phyloP scores from a whole-genome alignment of 1,140 invertebrate species.

The Bombus breviceps region DNA sequence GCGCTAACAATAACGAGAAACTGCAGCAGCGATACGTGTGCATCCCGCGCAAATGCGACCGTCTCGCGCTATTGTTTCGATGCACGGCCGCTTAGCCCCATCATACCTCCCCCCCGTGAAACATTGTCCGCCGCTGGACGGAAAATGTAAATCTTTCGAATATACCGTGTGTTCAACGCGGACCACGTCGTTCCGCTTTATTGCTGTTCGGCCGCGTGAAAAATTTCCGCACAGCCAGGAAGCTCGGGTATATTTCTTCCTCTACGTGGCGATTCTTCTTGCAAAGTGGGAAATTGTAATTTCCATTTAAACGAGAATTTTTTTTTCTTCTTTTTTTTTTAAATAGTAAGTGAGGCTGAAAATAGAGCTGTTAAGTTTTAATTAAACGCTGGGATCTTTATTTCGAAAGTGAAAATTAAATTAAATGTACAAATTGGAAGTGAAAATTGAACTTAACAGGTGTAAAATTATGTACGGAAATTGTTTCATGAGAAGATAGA shows the following conservation, averaged over 20 bases:
- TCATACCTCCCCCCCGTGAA: conserved; percentile 13
- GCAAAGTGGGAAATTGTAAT: background rate
- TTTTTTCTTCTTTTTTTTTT: background rate
- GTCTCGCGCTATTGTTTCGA: conserved; percentile 25
- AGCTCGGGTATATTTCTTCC: background rate
- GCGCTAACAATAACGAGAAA: conserved; percentile 53
- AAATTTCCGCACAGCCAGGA: background rate
- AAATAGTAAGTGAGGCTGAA: background rate
- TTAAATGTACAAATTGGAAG: too few species aligned
- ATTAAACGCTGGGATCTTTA: background rate
- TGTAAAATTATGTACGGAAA: too few species aligned
- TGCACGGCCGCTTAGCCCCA: conserved; percentile 11
- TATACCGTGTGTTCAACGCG: background rate
- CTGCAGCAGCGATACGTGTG: background rate
- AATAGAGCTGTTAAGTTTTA: background rate
- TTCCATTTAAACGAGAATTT: background rate
- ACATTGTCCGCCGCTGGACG: conserved; percentile 4
- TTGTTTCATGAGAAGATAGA: too few species aligned
- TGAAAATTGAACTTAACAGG: too few species aligned
- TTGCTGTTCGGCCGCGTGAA: background rate
- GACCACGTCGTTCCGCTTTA: background rate
- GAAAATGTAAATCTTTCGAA: conserved; percentile 31
- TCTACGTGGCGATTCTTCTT: background rate
- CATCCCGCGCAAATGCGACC: background rate
- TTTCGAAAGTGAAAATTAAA: too few species aligned